These are phyloP conservation scores for Seriola dumerili DNA, from an alignment of 2,113 vertebrate genomes.

Conservation along the genomic window DNA sequence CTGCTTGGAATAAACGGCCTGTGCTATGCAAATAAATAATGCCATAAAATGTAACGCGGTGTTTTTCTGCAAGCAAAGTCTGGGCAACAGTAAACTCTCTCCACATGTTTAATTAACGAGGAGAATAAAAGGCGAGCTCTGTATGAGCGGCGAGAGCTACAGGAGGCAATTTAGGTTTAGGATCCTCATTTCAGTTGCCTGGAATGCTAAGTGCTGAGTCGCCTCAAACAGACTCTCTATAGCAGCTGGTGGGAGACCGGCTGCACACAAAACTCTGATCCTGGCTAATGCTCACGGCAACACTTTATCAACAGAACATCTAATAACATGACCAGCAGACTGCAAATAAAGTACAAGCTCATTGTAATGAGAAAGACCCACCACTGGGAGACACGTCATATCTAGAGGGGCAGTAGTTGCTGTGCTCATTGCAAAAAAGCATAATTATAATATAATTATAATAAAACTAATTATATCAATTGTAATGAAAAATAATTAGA, in stretches of 20 bases:
- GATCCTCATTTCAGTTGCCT: slow-evolving; percentile 71
- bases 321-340: slow-evolving; percentile 53
- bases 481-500: too few relatives aligned
- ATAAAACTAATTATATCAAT: too few relatives aligned
- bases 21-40: slow-evolving; percentile 79
- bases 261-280: slow-evolving; percentile 61
- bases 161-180: slow-evolving; percentile 72
- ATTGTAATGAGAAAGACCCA: slow-evolving; percentile 45
- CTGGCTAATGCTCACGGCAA: slow-evolving; percentile 62
- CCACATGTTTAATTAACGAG: slow-evolving; percentile 82
- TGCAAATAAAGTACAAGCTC: slow-evolving; percentile 60
- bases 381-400: slow-evolving; percentile 7
- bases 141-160: slow-evolving; percentile 31
- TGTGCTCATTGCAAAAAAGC: slow-evolving; percentile 30
- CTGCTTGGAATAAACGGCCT: slow-evolving; percentile 58
- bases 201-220: slow-evolving; percentile 73
- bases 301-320: slow-evolving; percentile 69
- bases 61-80: slow-evolving; percentile 58
- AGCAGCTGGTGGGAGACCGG: slow-evolving; percentile 71
- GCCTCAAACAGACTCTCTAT: slow-evolving; percentile 45
- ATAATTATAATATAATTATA: background rate
- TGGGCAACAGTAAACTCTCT: slow-evolving; percentile 66
- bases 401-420: slow-evolving; percentile 7
- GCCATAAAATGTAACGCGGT: slow-evolving; percentile 69
- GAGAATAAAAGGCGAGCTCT: slow-evolving; percentile 57